Conservation (phyloP, 2,888 invertebrate genomes). For the Synanthedon vespiformis region DNA sequence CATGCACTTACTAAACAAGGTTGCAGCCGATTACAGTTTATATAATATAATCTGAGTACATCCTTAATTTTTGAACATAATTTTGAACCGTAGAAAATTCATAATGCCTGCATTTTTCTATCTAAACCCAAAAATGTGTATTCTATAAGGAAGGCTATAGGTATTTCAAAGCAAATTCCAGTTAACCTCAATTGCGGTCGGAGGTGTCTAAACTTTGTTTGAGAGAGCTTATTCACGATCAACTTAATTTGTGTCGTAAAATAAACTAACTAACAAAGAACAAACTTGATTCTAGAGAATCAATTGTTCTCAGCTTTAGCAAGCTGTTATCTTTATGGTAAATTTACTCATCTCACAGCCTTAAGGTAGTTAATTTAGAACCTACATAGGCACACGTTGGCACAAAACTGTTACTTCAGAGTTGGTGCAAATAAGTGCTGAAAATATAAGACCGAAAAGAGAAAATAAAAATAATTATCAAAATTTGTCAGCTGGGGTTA, state of each 20-base stretch:
- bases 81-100: not conserved
- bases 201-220: constrained; percentile 24
- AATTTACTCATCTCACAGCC: too few species aligned
- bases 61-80: too few species aligned
- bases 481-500: too few species aligned
- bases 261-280: not conserved
- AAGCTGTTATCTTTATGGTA: not conserved
- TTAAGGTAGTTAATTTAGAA: too few species aligned
- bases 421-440: too few species aligned
- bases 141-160: constrained; percentile 14
- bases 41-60: too few species aligned
- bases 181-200: constrained; percentile 26
- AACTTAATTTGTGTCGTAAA: constrained; percentile 12
- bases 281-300: not conserved
- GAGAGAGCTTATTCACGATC: constrained; percentile 16
- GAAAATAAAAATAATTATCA: too few species aligned
- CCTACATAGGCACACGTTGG: too few species aligned
- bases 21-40: too few species aligned
- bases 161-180: constrained; percentile 15
- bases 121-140: constrained; percentile 10
- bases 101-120: constrained; percentile 14
- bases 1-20: too few species aligned
- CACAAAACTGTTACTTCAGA: too few species aligned
- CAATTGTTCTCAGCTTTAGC: not conserved
- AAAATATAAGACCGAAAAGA: too few species aligned